phyloP scores from a whole-genome alignment of 1,140 invertebrate species.

The Melanaphis sacchari region DNA sequence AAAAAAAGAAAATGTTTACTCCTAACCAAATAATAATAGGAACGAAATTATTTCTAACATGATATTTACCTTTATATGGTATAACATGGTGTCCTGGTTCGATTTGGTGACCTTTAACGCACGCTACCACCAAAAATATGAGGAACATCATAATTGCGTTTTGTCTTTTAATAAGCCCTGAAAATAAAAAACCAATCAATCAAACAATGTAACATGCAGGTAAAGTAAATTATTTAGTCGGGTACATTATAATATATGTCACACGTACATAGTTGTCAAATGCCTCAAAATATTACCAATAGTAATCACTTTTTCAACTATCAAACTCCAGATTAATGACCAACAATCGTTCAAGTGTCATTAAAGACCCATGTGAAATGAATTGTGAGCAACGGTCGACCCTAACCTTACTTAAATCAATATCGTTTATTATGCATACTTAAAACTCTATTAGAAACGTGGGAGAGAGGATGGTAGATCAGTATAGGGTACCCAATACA shows the following conservation, averaged over 20 bases:
- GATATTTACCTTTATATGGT: constrained; percentile 43
- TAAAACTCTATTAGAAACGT: background rate
- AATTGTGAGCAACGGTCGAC: background rate
- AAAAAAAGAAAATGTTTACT: background rate
- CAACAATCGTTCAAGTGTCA: constrained; percentile 24
- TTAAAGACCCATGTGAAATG: background rate
- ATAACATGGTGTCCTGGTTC: constrained; percentile 43
- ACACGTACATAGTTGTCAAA: background rate
- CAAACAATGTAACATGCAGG: background rate
- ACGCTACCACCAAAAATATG: background rate
- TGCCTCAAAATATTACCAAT: background rate
- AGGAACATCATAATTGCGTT: background rate
- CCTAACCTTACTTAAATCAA: constrained; percentile 29
- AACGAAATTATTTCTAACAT: background rate
- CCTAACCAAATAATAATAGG: background rate
- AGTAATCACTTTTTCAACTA: background rate
- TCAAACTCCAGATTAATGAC: background rate
- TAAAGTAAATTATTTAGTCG: background rate
- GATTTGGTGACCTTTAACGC: background rate
- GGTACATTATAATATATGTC: background rate
- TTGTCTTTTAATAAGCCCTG: background rate
- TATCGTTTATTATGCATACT: constrained; percentile 4
- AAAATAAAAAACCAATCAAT: background rate
- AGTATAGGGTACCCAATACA: background rate
- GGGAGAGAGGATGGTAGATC: background rate